Conservation (phyloP, 2,888 invertebrate species). For the Prosopocoilus inquinatus region DNA sequence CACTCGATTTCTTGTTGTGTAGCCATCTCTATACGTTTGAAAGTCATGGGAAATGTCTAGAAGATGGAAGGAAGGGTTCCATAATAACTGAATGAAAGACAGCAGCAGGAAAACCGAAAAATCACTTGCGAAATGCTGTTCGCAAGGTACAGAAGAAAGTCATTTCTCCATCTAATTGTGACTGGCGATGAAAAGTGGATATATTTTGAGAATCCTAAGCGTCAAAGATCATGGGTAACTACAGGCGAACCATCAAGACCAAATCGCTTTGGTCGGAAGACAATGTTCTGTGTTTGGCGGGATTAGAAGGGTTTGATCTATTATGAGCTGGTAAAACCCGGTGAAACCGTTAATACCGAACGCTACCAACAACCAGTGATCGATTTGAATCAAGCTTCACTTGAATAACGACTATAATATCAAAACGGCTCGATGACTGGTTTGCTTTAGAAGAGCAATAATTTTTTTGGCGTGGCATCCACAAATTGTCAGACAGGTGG, state of each 20-base stretch:
- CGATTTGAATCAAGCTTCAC: conserved; percentile 12
- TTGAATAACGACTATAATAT: neutral
- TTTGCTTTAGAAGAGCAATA: too few relatives aligned
- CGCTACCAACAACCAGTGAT: conserved; percentile 21
- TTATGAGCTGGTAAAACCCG: conserved; percentile 22
- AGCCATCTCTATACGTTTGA: conserved; percentile 28
- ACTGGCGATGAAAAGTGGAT: conserved; percentile 24
- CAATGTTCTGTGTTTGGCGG: conserved; percentile 27
- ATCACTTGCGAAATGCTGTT: conserved; percentile 19
- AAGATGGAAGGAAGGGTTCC: conserved; percentile 31
- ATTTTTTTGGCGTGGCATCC: conserved; percentile 1
- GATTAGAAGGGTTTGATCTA: conserved; percentile 23
- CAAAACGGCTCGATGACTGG: neutral
- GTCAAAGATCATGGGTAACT: conserved; percentile 10
- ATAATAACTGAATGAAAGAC: conserved; percentile 25
- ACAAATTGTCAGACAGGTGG: too few relatives aligned
- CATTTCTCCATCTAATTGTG: conserved; percentile 21
- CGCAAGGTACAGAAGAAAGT: conserved; percentile 20
- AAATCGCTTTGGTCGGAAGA: conserved; percentile 23
- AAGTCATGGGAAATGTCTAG: conserved; percentile 30
- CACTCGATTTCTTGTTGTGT: conserved; percentile 22
- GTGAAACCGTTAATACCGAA: conserved; percentile 17
- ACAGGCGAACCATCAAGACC: conserved; percentile 13
- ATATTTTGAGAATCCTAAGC: conserved; percentile 19
- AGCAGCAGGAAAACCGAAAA: conserved; percentile 10